Percentiles rank a stretch among this genome's conserved stretches.
Conservation (phyloP, 2,797 vertebrate genomes). For the Chromobotia macracanthus region DNA sequence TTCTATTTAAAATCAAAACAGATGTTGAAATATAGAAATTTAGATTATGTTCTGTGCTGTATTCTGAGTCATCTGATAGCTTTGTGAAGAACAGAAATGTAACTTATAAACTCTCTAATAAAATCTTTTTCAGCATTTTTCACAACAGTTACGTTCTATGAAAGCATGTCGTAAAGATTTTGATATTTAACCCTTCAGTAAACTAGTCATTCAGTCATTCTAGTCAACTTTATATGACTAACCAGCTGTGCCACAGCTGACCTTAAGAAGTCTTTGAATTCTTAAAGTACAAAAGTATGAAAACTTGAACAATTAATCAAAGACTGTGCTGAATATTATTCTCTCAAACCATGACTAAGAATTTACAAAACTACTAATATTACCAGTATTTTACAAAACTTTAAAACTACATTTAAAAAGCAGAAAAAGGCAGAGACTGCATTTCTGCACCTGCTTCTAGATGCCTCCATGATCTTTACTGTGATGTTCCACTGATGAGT, state of each 20-base stretch:
- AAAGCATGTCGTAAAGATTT: too few relatives aligned
- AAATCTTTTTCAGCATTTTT: too few relatives aligned
- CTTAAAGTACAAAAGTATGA: background rate
- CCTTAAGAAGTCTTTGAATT: background rate
- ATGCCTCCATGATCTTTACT: background rate
- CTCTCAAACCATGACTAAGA: background rate
- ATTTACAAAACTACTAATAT: too few relatives aligned
- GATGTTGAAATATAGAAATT: too few relatives aligned
- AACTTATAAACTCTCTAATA: too few relatives aligned
- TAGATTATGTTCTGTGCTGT: too few relatives aligned
- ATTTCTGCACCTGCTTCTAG: background rate
- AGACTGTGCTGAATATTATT: background rate
- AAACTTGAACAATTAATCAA: background rate
- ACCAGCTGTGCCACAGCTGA: background rate
- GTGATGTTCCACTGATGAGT: background rate
- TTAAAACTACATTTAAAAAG: background rate
- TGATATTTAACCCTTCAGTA: too few relatives aligned
- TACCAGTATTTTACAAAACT: background rate
- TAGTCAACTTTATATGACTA: background rate
- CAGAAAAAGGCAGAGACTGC: background rate
- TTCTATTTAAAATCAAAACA: too few relatives aligned
- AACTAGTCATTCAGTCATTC: too few relatives aligned
- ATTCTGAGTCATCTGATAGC: too few relatives aligned
- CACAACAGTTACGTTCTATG: too few relatives aligned
- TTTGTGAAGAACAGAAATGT: too few relatives aligned